Evolutionary conservation across 1,140 invertebrate genomes (phyloP), one percentile per base, ranked within the genome.

Genomic region (Heliconius eleuchia): DNA sequence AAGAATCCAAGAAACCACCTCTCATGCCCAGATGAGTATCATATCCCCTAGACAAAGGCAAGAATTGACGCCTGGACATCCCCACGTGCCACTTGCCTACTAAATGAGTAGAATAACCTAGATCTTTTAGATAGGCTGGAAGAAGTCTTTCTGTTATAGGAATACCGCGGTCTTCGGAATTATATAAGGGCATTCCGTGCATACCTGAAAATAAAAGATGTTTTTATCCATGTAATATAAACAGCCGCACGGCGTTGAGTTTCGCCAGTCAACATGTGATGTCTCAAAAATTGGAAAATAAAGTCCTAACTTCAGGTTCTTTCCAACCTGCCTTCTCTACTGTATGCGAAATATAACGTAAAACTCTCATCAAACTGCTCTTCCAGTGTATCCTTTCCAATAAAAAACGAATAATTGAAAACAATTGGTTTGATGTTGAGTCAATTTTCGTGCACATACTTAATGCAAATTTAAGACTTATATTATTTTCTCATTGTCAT

Each of bases 41-140:
- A 84, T 98, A 98, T 23, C 98, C 98, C 52, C 98, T 95, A n/a
- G 95, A 95, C 0, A 96, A 96, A 1, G 98, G 98, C 6, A 97
- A 96, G 84, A 97, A 97, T 74, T 96, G 95, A 39, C 95, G 95
- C 74, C 95, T 95, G 77, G 95, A 96, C 89, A 96, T 97, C 1
- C 98, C 98, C 72, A 98, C 95, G 87, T 98, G 98, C 98, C 98
- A 98, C 94, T 99, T 99, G 42, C 98, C 98, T 19, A 99, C 95
- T 30, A 97, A 95, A 90, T 98, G 97, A 1, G 97, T 98, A 9
- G 91, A 90, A 90, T 99, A 99, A 0, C 98, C 98, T 0, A 96
- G 89, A n/a, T 96, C 94, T 86, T 96, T 96, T 71, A 99, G 92
- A 80, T 97, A 96, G 91, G 98, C 94, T 0, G 98, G 97, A 73